These are phyloP conservation scores for Melanostoma scalare DNA, from an alignment of 2,888 invertebrate species.

Conservation along the genomic window DNA sequence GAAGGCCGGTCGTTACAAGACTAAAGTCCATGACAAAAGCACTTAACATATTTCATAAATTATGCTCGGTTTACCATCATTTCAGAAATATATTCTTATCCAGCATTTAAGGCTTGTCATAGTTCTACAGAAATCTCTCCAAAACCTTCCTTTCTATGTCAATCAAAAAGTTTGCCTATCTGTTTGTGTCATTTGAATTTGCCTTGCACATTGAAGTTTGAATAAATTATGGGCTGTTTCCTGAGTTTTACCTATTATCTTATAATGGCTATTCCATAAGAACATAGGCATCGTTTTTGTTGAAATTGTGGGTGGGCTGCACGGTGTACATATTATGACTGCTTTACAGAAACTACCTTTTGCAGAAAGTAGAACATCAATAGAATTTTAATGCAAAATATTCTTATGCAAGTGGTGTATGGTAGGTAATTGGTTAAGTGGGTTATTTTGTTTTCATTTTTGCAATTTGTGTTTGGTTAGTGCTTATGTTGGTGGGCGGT, in stretches of 20 bases:
- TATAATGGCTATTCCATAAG: neutral
- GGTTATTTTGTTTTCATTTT: neutral
- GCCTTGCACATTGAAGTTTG: neutral
- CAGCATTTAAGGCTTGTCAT: too few species aligned
- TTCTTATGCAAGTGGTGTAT: neutral
- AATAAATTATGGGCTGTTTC: conserved; percentile 29
- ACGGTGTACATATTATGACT: neutral
- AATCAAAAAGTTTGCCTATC: too few species aligned
- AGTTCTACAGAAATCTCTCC: too few species aligned
- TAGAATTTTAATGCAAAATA: conserved; percentile 3
- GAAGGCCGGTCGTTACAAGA: too few species aligned
- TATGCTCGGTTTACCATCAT: too few species aligned
- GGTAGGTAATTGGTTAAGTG: neutral
- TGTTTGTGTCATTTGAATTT: neutral
- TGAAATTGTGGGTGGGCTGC: neutral
- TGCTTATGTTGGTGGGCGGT: neutral
- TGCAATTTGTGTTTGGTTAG: neutral
- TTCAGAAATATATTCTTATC: too few species aligned
- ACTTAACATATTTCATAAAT: too few species aligned
- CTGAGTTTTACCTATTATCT: neutral
- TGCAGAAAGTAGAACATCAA: conserved; percentile 18
- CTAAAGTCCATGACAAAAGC: too few species aligned
- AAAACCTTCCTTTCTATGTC: too few species aligned
- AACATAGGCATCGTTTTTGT: neutral
- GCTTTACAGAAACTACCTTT: conserved; percentile 1